phyloP scores from a whole-genome alignment of 2,113 vertebrate genomes.

The Anarrhichthys ocellatus region DNA sequence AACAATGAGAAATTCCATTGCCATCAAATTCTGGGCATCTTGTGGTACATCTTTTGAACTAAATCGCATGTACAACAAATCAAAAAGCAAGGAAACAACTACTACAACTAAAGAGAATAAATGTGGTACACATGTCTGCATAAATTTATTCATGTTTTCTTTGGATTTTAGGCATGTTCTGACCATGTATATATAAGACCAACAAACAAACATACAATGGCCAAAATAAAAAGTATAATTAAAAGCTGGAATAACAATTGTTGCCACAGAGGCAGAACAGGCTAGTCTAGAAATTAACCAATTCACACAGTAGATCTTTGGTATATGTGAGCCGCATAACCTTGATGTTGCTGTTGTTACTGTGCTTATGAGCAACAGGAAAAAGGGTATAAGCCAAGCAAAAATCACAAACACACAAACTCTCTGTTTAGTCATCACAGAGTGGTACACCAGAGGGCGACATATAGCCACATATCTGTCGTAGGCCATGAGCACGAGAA shows the following conservation, averaged over 20 bases:
- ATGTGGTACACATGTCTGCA: constrained; percentile 58
- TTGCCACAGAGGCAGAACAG: constrained; percentile 34
- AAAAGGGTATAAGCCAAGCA: constrained; percentile 33
- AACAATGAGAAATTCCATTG: constrained; percentile 47
- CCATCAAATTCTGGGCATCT: constrained; percentile 34
- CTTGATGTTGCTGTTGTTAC: constrained; percentile 15
- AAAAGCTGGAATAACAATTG: constrained; percentile 10
- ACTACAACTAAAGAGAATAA: constrained; percentile 24
- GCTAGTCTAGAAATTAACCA: constrained; percentile 14
- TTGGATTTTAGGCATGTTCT: constrained; percentile 29
- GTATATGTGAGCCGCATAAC: constrained; percentile 54
- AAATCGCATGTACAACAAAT: constrained; percentile 45
- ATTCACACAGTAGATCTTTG: constrained; percentile 56
- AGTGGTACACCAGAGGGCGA: constrained; percentile 56
- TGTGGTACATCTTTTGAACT: constrained; percentile 2
- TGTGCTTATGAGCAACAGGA: constrained; percentile 8
- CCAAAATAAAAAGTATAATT: constrained; percentile 51
- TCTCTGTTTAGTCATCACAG: constrained; percentile 54
- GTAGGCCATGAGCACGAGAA: constrained; percentile 54
- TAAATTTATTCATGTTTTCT: constrained; percentile 43
- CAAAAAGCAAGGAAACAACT: constrained; percentile 30
- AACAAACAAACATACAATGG: constrained; percentile 24
- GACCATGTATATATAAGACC: constrained; percentile 47
- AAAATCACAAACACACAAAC: constrained; percentile 12
- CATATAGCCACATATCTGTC: constrained; percentile 70